A percentile compares a stretch with the other conserved stretches of the same genome.
Conservation (phyloP, 2,888 invertebrate genomes). For the Chirona hameri region DNA sequence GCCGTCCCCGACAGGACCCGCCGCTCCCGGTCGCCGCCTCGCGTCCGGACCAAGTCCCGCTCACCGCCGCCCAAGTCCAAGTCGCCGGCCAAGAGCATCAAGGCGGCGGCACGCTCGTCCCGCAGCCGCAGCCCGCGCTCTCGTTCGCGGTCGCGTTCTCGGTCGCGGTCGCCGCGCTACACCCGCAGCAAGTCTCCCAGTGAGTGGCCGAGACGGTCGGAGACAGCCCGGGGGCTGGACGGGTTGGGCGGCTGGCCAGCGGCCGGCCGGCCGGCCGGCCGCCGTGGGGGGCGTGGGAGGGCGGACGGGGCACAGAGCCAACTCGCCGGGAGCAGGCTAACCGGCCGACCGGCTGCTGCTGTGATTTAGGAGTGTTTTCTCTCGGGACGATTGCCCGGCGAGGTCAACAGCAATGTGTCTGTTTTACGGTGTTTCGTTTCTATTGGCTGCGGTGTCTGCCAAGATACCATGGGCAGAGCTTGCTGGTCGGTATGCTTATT, state of each 20-base stretch:
- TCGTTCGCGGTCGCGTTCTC: not conserved
- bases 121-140: not conserved
- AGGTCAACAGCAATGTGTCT: no score
- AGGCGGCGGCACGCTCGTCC: not conserved
- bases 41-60: not conserved
- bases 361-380: no score
- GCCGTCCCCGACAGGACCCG: not conserved
- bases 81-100: not conserved
- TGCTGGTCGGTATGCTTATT: no score
- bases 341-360: no score
- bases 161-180: not conserved
- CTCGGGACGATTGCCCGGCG: no score
- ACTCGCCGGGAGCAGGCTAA: no score
- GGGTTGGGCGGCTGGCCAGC: not conserved
- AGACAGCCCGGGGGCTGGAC: not conserved
- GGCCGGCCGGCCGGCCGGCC: no score
- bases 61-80: not conserved
- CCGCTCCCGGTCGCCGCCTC: constrained; percentile 1
- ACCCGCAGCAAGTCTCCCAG: constrained; percentile 8
- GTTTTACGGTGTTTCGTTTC: no score
- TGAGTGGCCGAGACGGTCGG: not conserved
- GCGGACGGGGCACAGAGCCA: no score
- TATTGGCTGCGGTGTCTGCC: no score
- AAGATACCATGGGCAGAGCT: no score
- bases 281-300: no score